These are phyloP conservation scores for Cloeon dipterum DNA, from an alignment of 2,888 invertebrate genomes.

Conservation along the genomic window DNA sequence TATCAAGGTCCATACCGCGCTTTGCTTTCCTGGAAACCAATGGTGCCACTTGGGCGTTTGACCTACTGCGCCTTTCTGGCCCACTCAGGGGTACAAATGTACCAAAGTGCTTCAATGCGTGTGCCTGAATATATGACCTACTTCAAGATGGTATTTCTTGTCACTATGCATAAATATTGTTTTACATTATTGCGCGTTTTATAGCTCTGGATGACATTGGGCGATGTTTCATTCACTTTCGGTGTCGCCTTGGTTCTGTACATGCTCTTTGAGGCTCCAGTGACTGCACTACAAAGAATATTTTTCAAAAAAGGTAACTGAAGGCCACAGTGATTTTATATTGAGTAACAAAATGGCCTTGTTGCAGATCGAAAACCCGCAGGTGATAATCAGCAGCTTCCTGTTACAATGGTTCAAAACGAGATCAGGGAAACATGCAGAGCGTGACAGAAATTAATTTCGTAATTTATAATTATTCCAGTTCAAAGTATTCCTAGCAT, in stretches of 20 bases:
- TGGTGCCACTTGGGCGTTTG: constrained; percentile 39
- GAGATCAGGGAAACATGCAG: too few species aligned
- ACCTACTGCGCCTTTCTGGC: constrained; percentile 50
- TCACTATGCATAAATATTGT: background rate
- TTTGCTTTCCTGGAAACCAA: constrained; percentile 32
- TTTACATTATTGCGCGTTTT: constrained; percentile 4
- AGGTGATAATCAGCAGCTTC: too few species aligned
- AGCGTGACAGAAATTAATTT: too few species aligned
- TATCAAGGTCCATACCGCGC: constrained; percentile 28
- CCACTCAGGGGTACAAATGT: constrained; percentile 44
- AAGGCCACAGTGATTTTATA: too few species aligned
- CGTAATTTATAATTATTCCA: too few species aligned
- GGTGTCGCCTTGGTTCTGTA: constrained; percentile 8
- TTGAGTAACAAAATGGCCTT: too few species aligned
- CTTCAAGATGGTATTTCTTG: constrained; percentile 7
- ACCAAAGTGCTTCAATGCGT: constrained; percentile 32
- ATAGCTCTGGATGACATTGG: constrained; percentile 11
- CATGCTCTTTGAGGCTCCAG: constrained; percentile 10
- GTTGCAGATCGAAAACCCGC: too few species aligned
- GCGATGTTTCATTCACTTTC: constrained; percentile 9
- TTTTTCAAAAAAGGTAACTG: constrained; percentile 5
- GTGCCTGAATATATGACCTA: constrained; percentile 8
- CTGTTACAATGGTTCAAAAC: too few species aligned
- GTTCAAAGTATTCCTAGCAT: too few species aligned
- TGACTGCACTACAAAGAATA: constrained; percentile 6